Conservation (phyloP, 1,140 invertebrate species). For the Papilio glaucus region DNA sequence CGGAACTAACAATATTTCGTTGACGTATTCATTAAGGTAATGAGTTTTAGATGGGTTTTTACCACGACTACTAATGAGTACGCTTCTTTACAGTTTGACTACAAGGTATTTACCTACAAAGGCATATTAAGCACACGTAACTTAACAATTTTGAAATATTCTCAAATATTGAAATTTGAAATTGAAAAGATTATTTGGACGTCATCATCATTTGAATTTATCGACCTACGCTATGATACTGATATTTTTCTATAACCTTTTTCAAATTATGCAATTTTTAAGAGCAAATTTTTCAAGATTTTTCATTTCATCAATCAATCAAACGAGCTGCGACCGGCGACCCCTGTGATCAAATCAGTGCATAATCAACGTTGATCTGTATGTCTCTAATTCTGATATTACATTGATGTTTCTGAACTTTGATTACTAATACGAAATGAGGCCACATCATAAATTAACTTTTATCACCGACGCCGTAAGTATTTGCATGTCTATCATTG, state of each 20-base stretch:
- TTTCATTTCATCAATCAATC: too few species aligned
- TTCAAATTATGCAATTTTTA: too few species aligned
- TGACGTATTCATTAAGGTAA: not conserved
- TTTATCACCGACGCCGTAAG: conserved; percentile 4
- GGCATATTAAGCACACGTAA: not conserved
- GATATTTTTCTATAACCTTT: too few species aligned
- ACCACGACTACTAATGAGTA: not conserved
- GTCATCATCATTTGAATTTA: too few species aligned
- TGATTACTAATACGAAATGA: conserved; percentile 9
- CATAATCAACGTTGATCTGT: not conserved
- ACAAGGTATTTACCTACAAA: not conserved
- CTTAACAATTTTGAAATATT: not conserved
- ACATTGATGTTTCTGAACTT: conserved; percentile 25
- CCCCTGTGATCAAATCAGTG: too few species aligned
- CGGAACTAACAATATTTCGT: too few species aligned
- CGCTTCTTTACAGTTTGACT: not conserved
- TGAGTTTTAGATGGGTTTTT: not conserved
- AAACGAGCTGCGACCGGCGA: too few species aligned
- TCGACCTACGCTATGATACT: too few species aligned
- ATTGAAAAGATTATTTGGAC: too few species aligned
- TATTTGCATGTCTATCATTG: not conserved
- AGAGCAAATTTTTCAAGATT: too few species aligned
- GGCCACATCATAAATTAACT: conserved; percentile 20
- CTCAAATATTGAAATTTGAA: too few species aligned
- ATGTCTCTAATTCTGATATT: conserved; percentile 8